Conservation (phyloP, 2,113 vertebrate genomes). For the Chrysemys picta region DNA sequence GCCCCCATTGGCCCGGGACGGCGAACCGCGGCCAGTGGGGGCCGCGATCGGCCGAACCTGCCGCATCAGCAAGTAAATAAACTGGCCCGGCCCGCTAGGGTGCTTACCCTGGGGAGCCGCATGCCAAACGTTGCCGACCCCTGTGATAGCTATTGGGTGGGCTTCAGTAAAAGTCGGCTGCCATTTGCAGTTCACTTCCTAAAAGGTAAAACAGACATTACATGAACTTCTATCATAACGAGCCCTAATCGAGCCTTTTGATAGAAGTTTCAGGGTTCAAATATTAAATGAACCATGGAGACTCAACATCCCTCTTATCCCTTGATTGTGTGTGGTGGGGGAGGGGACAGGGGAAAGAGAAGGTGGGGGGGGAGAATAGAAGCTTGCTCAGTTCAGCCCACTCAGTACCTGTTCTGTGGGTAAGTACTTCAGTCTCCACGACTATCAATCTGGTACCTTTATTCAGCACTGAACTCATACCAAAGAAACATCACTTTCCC, state of each 20-base stretch:
- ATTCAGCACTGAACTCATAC: not conserved
- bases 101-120: too few relatives aligned
- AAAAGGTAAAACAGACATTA: not conserved
- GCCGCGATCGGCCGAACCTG: too few relatives aligned
- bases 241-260: not conserved
- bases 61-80: too few relatives aligned
- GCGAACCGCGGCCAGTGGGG: too few relatives aligned
- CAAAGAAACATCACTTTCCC: not conserved
- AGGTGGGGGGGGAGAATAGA: not conserved
- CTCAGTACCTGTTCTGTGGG: not conserved
- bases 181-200: not conserved
- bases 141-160: not conserved
- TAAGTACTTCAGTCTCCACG: not conserved
- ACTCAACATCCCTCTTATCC: not conserved
- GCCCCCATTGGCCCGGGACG: too few relatives aligned
- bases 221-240: not conserved
- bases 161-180: not conserved
- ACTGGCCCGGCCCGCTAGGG: too few relatives aligned
- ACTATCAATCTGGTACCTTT: rapidly evolving
- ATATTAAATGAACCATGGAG: not conserved
- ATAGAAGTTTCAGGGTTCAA: not conserved
- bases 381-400: not conserved
- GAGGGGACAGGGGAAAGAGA: not conserved
- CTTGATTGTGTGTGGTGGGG: not conserved
- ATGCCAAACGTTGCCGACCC: too few relatives aligned